phyloP scores from a whole-genome alignment of 64 coral and sea anemone species.

The Montipora sp. region DNA sequence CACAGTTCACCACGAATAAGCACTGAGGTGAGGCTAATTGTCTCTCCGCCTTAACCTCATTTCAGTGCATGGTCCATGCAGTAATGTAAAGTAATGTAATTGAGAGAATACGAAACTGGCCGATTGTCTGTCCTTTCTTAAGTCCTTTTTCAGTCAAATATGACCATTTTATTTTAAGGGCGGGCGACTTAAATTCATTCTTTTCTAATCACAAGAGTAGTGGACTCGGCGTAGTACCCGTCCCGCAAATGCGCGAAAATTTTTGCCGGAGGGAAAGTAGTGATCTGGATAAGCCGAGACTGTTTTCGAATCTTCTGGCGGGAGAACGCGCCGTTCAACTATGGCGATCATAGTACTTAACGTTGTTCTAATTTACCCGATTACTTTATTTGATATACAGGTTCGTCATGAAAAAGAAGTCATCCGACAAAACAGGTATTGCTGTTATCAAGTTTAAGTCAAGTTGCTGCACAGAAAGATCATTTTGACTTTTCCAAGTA shows the following conservation, averaged over 20 bases:
- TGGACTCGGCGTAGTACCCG: background rate
- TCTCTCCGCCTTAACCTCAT: too few species aligned
- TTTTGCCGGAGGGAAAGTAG: background rate
- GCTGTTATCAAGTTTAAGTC: too few species aligned
- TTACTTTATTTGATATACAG: conserved; percentile 30
- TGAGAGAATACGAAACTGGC: too few species aligned
- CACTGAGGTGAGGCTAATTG: too few species aligned
- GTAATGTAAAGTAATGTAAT: too few species aligned
- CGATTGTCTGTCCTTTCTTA: too few species aligned
- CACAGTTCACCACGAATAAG: too few species aligned
- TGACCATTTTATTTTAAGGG: background rate
- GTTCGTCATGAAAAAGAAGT: conserved; percentile 96
- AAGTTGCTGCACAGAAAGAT: too few species aligned
- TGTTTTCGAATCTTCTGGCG: background rate
- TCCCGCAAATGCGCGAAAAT: background rate
- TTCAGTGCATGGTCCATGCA: too few species aligned
- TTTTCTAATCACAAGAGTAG: background rate
- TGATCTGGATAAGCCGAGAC: background rate
- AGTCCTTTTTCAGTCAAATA: too few species aligned
- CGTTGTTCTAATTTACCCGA: background rate
- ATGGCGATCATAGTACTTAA: too few species aligned
- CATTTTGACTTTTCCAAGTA: too few species aligned
- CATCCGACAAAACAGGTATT: conserved; percentile 94
- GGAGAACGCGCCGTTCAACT: background rate
- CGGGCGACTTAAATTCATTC: background rate